phyloP scores from a whole-genome alignment of 2,797 vertebrate genomes.

The Chiloscyllium punctatum region DNA sequence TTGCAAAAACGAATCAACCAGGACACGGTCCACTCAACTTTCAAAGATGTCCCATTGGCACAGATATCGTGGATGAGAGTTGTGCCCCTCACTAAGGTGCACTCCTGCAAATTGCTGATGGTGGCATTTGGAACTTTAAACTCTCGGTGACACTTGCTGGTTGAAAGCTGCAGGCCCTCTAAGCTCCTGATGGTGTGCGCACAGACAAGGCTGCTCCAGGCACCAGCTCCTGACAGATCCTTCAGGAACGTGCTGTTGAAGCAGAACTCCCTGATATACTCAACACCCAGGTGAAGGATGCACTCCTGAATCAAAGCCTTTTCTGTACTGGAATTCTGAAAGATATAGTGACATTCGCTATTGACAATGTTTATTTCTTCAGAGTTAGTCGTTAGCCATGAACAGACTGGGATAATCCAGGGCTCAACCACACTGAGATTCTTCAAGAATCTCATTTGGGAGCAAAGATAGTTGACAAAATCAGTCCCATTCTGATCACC shows the following conservation, averaged over 20 bases:
- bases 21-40: conserved; percentile 49
- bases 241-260: background rate
- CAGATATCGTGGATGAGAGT: conserved; percentile 62
- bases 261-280: background rate
- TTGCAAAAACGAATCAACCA: conserved; percentile 59
- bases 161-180: conserved; percentile 43
- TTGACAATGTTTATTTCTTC: background rate
- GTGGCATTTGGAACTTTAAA: conserved; percentile 59
- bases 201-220: conserved; percentile 65
- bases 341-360: background rate
- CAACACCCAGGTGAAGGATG: background rate
- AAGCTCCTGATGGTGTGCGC: conserved; percentile 53
- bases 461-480: background rate
- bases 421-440: too few relatives aligned
- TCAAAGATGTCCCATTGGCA: conserved; percentile 48
- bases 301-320: background rate
- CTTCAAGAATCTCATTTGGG: too few relatives aligned
- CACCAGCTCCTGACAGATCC: too few relatives aligned
- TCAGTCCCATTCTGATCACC: background rate
- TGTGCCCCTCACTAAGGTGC: conserved; percentile 71
- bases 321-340: background rate
- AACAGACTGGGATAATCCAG: background rate
- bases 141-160: conserved; percentile 57
- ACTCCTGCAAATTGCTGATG: conserved; percentile 68
- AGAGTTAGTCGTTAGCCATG: background rate